A percentile compares a stretch with the other conserved stretches of the same genome.
phyloP scores from a whole-genome alignment of 2,113 vertebrate genomes.

The Hemiprocne comata region DNA sequence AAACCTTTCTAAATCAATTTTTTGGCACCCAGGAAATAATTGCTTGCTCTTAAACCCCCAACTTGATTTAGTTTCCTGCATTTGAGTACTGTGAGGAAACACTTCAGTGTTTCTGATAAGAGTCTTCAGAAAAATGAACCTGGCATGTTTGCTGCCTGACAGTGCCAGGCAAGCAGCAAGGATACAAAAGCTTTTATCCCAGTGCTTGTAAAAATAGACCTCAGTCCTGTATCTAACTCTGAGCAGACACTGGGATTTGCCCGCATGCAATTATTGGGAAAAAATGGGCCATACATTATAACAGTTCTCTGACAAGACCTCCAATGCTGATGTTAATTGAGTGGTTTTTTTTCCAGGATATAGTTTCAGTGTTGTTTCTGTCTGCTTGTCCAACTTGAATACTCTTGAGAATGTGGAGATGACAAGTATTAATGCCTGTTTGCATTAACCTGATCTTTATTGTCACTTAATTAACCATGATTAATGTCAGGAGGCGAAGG shows the following conservation, averaged over 20 bases:
- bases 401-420: background rate
- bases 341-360: background rate
- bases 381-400: slow-evolving; percentile 8
- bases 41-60: background rate
- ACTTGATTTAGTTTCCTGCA: background rate
- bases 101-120: background rate
- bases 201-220: background rate
- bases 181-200: background rate
- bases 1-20: background rate
- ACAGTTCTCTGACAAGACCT: slow-evolving; percentile 16
- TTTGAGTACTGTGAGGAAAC: background rate
- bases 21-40: background rate
- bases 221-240: background rate
- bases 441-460: background rate
- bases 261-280: background rate
- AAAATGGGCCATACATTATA: background rate
- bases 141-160: background rate
- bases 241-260: background rate
- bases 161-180: background rate
- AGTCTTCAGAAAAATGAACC: background rate
- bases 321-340: background rate
- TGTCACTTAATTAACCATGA: slow-evolving; percentile 50
- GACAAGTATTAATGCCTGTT: slow-evolving; percentile 54
- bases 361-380: background rate
- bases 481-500: slow-evolving; percentile 39